These are phyloP conservation scores for Pseudomyrmex pallidus DNA, from an alignment of 1,140 invertebrate genomes.

Conservation along the genomic window DNA sequence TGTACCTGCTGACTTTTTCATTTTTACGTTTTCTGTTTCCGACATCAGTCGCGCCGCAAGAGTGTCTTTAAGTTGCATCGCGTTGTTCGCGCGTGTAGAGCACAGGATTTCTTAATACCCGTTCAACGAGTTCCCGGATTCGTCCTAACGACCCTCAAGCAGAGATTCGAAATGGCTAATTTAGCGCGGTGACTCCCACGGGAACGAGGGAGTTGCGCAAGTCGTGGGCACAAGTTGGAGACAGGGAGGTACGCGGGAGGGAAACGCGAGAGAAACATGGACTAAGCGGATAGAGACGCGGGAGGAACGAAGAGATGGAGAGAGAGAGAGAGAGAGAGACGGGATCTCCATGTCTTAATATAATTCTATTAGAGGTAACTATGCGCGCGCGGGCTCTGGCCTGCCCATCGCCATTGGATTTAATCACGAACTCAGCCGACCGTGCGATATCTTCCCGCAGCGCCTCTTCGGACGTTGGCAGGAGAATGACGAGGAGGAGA, in stretches of 20 bases:
- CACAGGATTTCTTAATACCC: constrained; percentile 32
- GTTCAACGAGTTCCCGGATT: constrained; percentile 62
- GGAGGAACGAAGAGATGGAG: constrained; percentile 27
- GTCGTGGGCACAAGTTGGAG: constrained; percentile 69
- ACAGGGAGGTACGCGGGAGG: constrained; percentile 61
- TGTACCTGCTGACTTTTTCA: constrained; percentile 38
- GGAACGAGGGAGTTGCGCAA: constrained; percentile 73
- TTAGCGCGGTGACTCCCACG: constrained; percentile 80
- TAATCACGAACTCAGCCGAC: constrained; percentile 83
- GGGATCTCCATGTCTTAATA: constrained; percentile 80
- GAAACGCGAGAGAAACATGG: constrained; percentile 5
- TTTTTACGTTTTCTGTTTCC: constrained; percentile 28
- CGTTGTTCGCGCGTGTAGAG: neutral
- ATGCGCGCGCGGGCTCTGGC: constrained; percentile 78
- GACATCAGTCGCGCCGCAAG: constrained; percentile 5
- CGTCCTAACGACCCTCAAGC: constrained; percentile 77
- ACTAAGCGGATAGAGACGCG: constrained; percentile 13
- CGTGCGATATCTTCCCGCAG: constrained; percentile 80
- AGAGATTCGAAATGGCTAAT: constrained; percentile 85
- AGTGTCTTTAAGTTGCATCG: constrained; percentile 47
- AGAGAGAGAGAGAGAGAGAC: constrained; percentile 37
- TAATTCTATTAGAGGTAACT: constrained; percentile 86
- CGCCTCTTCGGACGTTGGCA: constrained; percentile 51
- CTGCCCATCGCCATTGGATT: constrained; percentile 82
- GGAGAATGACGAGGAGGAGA: neutral